Percentiles rank a stretch among this genome's conserved stretches.
These are phyloP conservation scores for Holotrichia oblita DNA, from an alignment of 1,140 invertebrate species.

Conservation along the genomic window DNA sequence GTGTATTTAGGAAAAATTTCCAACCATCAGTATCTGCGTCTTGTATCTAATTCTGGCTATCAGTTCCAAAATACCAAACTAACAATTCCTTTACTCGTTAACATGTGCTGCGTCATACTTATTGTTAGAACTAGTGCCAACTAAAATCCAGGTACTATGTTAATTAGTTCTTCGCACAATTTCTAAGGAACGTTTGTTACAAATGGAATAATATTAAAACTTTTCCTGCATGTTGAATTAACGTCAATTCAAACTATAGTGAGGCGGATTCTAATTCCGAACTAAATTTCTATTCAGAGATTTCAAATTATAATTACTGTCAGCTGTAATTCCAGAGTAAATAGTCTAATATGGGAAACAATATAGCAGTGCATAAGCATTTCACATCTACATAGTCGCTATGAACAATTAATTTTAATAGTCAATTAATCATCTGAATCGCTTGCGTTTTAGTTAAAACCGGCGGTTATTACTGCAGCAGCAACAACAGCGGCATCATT, in stretches of 20 bases:
- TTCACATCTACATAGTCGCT: neutral
- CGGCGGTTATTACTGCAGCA: constrained; percentile 1
- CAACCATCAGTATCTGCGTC: too few relatives aligned
- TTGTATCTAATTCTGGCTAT: too few relatives aligned
- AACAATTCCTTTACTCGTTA: too few relatives aligned
- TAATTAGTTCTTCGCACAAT: too few relatives aligned
- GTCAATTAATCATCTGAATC: constrained; percentile 33
- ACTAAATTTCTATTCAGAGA: neutral
- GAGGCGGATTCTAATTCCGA: neutral
- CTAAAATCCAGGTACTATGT: too few relatives aligned
- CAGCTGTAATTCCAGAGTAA: neutral
- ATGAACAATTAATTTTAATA: constrained; percentile 33
- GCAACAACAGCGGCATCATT: neutral
- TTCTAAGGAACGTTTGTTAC: too few relatives aligned
- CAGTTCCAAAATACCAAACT: too few relatives aligned
- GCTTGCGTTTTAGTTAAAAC: constrained; percentile 30
- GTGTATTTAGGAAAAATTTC: too few relatives aligned
- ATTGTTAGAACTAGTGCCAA: too few relatives aligned
- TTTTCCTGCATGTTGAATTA: neutral
- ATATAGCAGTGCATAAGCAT: neutral
- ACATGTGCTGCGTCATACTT: too few relatives aligned
- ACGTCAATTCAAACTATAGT: neutral
- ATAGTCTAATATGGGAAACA: neutral
- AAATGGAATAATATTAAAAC: too few relatives aligned
- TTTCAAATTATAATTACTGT: neutral